Evolutionary conservation across 2,888 invertebrate species (phyloP).

Genomic region (Scaptomyza cyrtandrae): DNA sequence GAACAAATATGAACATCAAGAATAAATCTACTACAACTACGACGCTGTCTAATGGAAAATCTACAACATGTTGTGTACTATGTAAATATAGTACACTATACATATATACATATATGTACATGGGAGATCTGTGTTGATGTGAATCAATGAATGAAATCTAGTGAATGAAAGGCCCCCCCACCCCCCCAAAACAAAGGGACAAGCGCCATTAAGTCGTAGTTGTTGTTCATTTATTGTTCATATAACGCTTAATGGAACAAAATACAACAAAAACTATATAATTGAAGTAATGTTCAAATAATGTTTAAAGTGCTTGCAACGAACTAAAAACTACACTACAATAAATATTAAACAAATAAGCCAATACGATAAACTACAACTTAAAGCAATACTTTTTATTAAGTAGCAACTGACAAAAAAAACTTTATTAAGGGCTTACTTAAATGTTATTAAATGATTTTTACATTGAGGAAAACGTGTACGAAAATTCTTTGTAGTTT

Average conservation of each 20-base stretch:
- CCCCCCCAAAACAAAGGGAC: constrained; percentile 64
- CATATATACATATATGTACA: neutral
- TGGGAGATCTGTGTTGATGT: constrained; percentile 28
- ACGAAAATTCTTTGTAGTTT: no score
- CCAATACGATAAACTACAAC: neutral
- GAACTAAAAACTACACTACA: constrained; percentile 31
- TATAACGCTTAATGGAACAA: constrained; percentile 43
- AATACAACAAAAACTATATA: constrained; percentile 27
- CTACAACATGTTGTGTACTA: constrained; percentile 45
- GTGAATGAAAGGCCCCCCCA: constrained; percentile 57
- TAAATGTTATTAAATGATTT: no score
- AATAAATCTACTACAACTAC: constrained; percentile 44
- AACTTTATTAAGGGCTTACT: no score
- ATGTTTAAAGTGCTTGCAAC: neutral
- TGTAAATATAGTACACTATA: constrained; percentile 3
- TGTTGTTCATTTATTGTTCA: constrained; percentile 39
- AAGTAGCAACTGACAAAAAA: no score
- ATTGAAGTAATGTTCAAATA: constrained; percentile 22
- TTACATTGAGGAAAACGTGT: no score
- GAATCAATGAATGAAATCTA: constrained; percentile 70
- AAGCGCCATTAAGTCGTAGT: constrained; percentile 57
- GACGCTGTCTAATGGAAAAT: constrained; percentile 56
- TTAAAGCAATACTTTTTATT: no score
- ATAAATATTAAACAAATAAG: neutral
- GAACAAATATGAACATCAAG: constrained; percentile 50